Evolutionary conservation across 2,113 vertebrate species (phyloP).

Genomic region (Empidonax traillii): DNA sequence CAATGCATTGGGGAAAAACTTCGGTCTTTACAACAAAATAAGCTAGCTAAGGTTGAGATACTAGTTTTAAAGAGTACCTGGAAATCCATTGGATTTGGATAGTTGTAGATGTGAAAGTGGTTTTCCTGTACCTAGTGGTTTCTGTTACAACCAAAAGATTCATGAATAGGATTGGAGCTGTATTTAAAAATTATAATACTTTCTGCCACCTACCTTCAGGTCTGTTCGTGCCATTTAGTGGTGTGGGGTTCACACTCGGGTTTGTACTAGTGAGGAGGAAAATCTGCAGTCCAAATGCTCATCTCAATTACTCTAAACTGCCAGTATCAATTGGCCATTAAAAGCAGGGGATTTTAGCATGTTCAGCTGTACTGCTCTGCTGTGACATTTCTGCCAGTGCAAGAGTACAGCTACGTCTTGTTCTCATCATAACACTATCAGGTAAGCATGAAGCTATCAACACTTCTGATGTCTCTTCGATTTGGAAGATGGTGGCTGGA

Average conservation of each 20-base stretch:
- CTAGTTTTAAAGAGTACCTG: background rate
- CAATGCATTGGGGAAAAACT: background rate
- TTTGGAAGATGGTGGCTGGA: background rate
- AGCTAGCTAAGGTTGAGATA: background rate
- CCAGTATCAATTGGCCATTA: background rate
- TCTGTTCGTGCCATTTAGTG: background rate
- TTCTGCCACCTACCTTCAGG: background rate
- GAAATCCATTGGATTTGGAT: background rate
- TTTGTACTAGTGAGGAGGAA: background rate
- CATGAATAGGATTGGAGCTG: background rate
- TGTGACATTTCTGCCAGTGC: background rate
- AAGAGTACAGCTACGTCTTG: fast-evolving
- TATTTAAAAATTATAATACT: background rate
- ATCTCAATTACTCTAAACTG: fast-evolving
- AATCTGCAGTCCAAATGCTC: background rate
- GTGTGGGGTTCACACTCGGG: background rate
- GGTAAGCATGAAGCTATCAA: background rate
- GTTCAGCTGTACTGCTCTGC: background rate
- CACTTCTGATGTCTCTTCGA: background rate
- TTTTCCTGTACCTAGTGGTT: background rate
- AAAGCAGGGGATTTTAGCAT: background rate
- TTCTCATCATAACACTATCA: background rate
- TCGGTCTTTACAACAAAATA: background rate
- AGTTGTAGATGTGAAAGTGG: background rate
- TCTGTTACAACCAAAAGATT: background rate